Conservation (phyloP, 1,140 invertebrate species). For the Zaprionus inermis region DNA sequence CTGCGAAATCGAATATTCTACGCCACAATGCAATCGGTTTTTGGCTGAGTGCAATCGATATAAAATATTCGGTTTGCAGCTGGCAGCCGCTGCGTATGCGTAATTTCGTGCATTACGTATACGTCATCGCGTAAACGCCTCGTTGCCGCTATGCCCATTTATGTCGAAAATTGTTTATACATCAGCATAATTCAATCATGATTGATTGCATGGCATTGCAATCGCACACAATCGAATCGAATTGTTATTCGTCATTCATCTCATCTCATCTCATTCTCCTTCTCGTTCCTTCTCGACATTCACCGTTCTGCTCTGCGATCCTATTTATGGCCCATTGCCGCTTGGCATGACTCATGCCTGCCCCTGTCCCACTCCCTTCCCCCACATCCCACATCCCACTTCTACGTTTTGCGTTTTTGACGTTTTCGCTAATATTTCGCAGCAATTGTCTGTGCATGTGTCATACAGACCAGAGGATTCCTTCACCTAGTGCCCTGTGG, state of each 20-base stretch:
- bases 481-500: neutral
- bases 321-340: constrained; percentile 10
- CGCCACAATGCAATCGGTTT: constrained; percentile 59
- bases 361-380: neutral
- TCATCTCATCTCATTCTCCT: neutral
- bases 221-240: neutral
- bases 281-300: neutral
- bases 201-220: constrained; percentile 4
- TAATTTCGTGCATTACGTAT: constrained; percentile 36
- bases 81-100: constrained; percentile 64
- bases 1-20: constrained; percentile 49
- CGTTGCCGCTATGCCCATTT: neutral
- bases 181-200: constrained; percentile 2
- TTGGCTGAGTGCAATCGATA: constrained; percentile 16
- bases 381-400: too few species aligned
- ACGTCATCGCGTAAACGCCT: constrained; percentile 7
- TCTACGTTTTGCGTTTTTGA: constrained; percentile 23
- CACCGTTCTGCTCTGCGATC: neutral
- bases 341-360: constrained; percentile 7
- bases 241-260: neutral
- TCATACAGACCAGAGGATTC: constrained; percentile 24
- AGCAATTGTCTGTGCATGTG: constrained; percentile 47
- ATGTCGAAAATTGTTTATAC: constrained; percentile 1
- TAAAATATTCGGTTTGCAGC: constrained; percentile 49
- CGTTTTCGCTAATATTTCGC: constrained; percentile 41